Conservation (phyloP, 2,888 invertebrate species). For the Orthosia gothica region DNA sequence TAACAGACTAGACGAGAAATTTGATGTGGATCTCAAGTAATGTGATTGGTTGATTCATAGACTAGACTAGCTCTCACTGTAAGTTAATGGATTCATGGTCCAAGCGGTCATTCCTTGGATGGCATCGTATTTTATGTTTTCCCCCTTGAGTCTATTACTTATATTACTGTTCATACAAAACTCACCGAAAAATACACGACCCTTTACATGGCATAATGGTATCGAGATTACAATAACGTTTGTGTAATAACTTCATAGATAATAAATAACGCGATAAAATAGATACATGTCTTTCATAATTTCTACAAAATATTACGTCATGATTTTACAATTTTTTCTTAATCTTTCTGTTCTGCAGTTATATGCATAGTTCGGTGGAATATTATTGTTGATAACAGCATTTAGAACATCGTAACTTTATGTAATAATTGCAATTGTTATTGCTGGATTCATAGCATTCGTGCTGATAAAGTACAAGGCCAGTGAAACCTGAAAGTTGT, state of each 20-base stretch:
- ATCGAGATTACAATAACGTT: conserved; percentile 9
- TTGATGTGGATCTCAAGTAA: background rate
- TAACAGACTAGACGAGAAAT: background rate
- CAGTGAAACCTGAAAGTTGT: conserved; percentile 67
- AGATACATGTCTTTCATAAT: conserved; percentile 40
- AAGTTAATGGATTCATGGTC: background rate
- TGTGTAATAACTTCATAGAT: conserved; percentile 36
- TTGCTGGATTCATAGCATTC: conserved; percentile 45
- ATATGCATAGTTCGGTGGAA: conserved; percentile 5
- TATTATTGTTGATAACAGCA: conserved; percentile 1
- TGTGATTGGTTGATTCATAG: background rate
- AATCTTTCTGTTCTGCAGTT: background rate
- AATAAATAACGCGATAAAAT: conserved; percentile 41
- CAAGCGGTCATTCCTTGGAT: background rate
- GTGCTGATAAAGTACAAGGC: conserved; percentile 70
- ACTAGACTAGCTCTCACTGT: background rate
- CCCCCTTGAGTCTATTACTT: background rate
- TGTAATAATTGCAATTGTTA: conserved; percentile 19
- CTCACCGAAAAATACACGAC: background rate
- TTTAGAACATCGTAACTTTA: background rate
- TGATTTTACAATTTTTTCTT: conserved; percentile 1
- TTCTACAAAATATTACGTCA: conserved; percentile 22
- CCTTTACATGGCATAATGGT: background rate
- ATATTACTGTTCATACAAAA: conserved; percentile 1
- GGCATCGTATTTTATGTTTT: background rate